A percentile compares a stretch with the other conserved stretches of the same genome.
phyloP scores from a whole-genome alignment of 2,797 vertebrate species.

The Anniella stebbinsi region DNA sequence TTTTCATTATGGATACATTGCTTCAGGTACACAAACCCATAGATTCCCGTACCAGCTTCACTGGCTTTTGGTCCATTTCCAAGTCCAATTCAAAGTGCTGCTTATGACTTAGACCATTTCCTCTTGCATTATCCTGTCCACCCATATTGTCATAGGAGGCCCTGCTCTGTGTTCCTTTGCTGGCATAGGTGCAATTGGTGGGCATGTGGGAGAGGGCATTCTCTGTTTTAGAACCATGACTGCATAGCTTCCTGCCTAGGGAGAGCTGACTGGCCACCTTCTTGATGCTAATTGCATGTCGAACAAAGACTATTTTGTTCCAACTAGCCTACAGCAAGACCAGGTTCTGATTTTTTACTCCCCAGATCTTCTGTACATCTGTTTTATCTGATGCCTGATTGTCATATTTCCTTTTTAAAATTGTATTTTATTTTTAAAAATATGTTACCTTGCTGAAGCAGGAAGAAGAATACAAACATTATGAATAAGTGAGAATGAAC shows the following conservation, averaged over 20 bases:
- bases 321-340: neutral
- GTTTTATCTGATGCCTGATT: neutral
- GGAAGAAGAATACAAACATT: too few species aligned
- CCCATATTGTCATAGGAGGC: neutral
- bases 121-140: neutral
- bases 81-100: neutral
- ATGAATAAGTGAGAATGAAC: too few species aligned
- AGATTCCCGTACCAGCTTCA: too few species aligned
- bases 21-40: neutral
- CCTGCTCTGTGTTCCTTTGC: neutral
- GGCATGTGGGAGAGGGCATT: too few species aligned
- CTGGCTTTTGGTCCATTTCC: neutral
- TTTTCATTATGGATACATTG: neutral
- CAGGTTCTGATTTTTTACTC: neutral
- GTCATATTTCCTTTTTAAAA: neutral
- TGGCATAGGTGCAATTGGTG: neutral
- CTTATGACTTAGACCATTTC: neutral
- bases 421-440: neutral
- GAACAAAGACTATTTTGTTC: neutral
- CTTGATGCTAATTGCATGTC: neutral
- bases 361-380: neutral
- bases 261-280: neutral
- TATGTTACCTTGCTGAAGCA: too few species aligned
- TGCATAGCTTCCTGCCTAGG: neutral
- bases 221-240: neutral